phyloP scores from a whole-genome alignment of 2,797 vertebrate species.

The Semaprochilodus insignis region DNA sequence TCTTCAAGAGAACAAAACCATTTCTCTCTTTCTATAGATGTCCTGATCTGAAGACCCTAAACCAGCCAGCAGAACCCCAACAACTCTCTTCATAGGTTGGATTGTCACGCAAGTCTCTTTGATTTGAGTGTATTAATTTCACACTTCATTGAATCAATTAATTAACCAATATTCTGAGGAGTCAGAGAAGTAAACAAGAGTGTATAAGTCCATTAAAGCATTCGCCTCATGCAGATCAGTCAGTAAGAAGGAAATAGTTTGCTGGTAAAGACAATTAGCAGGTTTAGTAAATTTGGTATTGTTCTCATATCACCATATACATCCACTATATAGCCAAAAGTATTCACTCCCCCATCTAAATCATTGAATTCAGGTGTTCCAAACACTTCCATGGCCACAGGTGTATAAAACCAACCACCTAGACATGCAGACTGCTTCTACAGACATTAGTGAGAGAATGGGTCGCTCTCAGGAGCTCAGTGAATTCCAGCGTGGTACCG shows the following conservation, averaged over 20 bases:
- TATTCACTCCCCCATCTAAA: too few species aligned
- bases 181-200: conserved; percentile 11
- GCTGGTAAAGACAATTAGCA: neutral
- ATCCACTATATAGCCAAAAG: too few species aligned
- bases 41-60: neutral
- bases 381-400: too few species aligned
- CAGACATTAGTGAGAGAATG: too few species aligned
- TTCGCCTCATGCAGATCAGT: neutral
- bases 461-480: too few species aligned
- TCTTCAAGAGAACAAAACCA: neutral
- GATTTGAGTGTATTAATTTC: conserved; percentile 4
- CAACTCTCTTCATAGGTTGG: neutral
- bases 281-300: neutral
- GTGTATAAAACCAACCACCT: too few species aligned
- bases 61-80: neutral
- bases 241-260: neutral
- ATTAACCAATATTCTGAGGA: conserved; percentile 32
- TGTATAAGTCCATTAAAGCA: conserved; percentile 16
- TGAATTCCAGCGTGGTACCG: too few species aligned
- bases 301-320: too few species aligned
- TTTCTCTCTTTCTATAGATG: neutral
- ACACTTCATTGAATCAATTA: conserved; percentile 18
- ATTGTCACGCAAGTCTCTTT: neutral
- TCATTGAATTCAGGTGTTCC: too few species aligned
- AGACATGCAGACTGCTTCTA: too few species aligned